Percentiles rank a stretch among this genome's conserved stretches.
Evolutionary conservation across 2,113 vertebrate genomes (phyloP).

Genomic region (Pterocles burchelli): DNA sequence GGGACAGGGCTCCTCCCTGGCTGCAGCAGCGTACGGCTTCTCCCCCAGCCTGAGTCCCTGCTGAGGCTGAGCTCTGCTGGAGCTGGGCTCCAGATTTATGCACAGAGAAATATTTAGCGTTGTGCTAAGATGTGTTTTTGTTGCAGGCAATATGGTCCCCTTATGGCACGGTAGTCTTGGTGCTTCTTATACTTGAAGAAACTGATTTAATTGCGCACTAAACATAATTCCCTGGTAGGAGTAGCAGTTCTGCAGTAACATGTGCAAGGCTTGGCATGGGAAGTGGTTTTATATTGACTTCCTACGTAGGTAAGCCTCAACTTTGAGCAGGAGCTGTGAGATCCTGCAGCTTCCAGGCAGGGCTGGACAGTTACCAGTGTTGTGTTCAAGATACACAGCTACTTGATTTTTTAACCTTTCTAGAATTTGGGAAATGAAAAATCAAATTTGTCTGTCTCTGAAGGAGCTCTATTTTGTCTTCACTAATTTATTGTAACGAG

Average conservation of each 20-base stretch:
- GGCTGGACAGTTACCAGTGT: neutral
- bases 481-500: neutral
- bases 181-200: neutral
- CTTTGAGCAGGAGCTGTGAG: neutral
- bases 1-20: accelerated
- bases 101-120: slow-evolving; percentile 62
- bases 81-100: slow-evolving; percentile 49
- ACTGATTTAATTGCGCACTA: slow-evolving; percentile 44
- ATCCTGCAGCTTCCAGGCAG: neutral
- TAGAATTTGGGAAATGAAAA: neutral
- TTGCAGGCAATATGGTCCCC: slow-evolving; percentile 60
- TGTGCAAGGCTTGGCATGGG: neutral
- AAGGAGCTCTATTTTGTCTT: neutral
- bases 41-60: neutral
- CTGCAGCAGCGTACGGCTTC: neutral
- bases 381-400: neutral
- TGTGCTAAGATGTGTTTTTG: slow-evolving; percentile 52
- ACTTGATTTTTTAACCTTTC: neutral
- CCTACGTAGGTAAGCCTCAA: neutral
- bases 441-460: neutral
- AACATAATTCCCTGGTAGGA: slow-evolving; percentile 38
- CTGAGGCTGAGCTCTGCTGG: neutral
- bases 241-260: slow-evolving; percentile 4
- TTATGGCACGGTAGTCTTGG: slow-evolving; percentile 57
- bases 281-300: neutral